Evolutionary conservation across 2,888 invertebrate species (phyloP).

Genomic region (Acronicta psi): DNA sequence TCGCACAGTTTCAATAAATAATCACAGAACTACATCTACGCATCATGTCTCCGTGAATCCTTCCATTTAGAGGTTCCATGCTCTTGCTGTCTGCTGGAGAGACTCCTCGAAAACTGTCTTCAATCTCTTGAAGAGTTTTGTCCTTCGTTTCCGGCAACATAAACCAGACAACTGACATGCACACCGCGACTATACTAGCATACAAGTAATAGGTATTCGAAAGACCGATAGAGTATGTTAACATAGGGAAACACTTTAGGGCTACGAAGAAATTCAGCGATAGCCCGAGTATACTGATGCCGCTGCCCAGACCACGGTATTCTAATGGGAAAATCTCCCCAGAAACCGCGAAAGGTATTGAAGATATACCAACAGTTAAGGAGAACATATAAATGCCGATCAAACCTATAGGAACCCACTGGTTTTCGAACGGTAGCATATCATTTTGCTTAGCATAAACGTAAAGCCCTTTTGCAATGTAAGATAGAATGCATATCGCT

Average conservation of each 20-base stretch:
- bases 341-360: slow-evolving; percentile 92
- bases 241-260: slow-evolving; percentile 90
- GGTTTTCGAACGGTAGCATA: slow-evolving; percentile 71
- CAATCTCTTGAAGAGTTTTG: slow-evolving; percentile 91
- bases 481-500: slow-evolving; percentile 87
- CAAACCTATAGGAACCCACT: slow-evolving; percentile 84
- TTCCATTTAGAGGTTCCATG: slow-evolving; percentile 69
- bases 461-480: slow-evolving; percentile 87
- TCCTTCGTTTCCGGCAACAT: slow-evolving; percentile 92
- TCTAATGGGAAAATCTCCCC: slow-evolving; percentile 92
- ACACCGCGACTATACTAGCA: slow-evolving; percentile 85
- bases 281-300: slow-evolving; percentile 89
- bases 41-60: slow-evolving; percentile 63
- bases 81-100: slow-evolving; percentile 66
- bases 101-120: slow-evolving; percentile 84
- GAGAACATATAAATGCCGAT: slow-evolving; percentile 89
- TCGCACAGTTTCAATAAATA: slow-evolving; percentile 66
- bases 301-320: slow-evolving; percentile 90
- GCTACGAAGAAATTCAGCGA: slow-evolving; percentile 91
- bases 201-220: slow-evolving; percentile 90
- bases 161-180: slow-evolving; percentile 87
- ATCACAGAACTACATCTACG: slow-evolving; percentile 80
- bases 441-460: slow-evolving; percentile 76
- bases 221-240: slow-evolving; percentile 85
- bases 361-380: slow-evolving; percentile 89